phyloP scores from a whole-genome alignment of 2,797 vertebrate species.

The Dendrocincla tyrannina region DNA sequence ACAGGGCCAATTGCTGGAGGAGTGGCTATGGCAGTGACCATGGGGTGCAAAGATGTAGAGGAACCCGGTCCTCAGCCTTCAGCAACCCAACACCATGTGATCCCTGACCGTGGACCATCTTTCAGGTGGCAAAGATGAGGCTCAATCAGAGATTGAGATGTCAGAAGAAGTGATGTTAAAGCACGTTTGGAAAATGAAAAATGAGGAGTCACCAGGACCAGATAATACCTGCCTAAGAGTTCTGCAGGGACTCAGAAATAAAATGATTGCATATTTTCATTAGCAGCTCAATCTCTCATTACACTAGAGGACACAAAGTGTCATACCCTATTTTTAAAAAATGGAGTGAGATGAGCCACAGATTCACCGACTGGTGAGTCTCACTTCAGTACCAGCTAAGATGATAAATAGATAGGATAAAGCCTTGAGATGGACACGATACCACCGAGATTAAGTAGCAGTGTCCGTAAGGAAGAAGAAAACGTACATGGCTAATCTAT shows the following conservation, averaged over 20 bases:
- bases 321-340: slow-evolving; percentile 71
- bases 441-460: slow-evolving; percentile 25
- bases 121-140: slow-evolving; percentile 28
- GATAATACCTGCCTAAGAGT: slow-evolving; percentile 60
- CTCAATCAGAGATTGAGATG: slow-evolving; percentile 50
- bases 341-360: slow-evolving; percentile 63
- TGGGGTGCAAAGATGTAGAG: not conserved
- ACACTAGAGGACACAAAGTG: slow-evolving; percentile 66
- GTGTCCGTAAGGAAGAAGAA: not conserved
- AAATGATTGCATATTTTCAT: slow-evolving; percentile 73
- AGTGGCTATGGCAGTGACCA: not conserved
- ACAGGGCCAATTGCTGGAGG: not conserved
- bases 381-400: slow-evolving; percentile 19
- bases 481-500: not conserved
- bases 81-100: not conserved
- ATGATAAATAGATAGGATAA: slow-evolving; percentile 60
- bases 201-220: slow-evolving; percentile 58
- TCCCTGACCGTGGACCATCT: not conserved
- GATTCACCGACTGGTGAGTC: slow-evolving; percentile 19
- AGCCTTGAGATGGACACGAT: slow-evolving; percentile 38
- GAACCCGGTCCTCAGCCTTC: not conserved
- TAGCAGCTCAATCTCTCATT: slow-evolving; percentile 68
- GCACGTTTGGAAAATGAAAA: slow-evolving; percentile 58
- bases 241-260: slow-evolving; percentile 60
- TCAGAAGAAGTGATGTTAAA: slow-evolving; percentile 53